Conservation (phyloP, 2,888 invertebrate species). For the Spicauda simplicius region DNA sequence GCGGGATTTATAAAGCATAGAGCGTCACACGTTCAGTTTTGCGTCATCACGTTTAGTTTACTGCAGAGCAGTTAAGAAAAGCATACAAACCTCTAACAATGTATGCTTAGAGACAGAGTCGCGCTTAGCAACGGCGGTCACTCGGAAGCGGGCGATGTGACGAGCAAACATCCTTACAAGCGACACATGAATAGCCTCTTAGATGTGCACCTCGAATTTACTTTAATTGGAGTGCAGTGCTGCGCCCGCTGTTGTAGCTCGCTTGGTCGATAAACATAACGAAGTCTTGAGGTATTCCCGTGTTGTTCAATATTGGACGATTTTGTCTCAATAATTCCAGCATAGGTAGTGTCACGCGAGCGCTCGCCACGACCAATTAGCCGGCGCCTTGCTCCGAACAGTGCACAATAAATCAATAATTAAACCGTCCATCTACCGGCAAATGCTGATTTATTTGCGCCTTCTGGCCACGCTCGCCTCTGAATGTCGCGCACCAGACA, state of each 20-base stretch:
- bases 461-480: slow-evolving; percentile 68
- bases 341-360: slow-evolving; percentile 75
- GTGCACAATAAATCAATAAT: slow-evolving; percentile 82
- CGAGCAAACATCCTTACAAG: slow-evolving; percentile 56
- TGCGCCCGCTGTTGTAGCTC: slow-evolving; percentile 21
- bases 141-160: slow-evolving; percentile 54
- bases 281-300: slow-evolving; percentile 54
- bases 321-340: slow-evolving; percentile 76
- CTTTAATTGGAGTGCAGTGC: slow-evolving; percentile 33
- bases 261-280: slow-evolving; percentile 60
- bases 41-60: slow-evolving; percentile 58
- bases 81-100: slow-evolving; percentile 58
- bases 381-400: slow-evolving; percentile 65
- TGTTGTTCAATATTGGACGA: slow-evolving; percentile 71
- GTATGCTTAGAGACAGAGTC: slow-evolving; percentile 37
- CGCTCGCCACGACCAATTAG: slow-evolving; percentile 77
- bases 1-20: no score
- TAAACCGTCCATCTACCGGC: slow-evolving; percentile 80
- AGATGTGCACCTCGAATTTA: slow-evolving; percentile 33
- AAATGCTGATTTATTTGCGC: slow-evolving; percentile 81
- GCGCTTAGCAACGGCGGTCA: slow-evolving; percentile 48
- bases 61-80: slow-evolving; percentile 60
- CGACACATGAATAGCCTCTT: slow-evolving; percentile 40
- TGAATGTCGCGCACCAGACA: slow-evolving; percentile 57
- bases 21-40: no score